Evolutionary conservation across 2,888 invertebrate species (phyloP), one percentile per base, ranked within the genome.

Genomic region (Toxonevra muliebris): DNA sequence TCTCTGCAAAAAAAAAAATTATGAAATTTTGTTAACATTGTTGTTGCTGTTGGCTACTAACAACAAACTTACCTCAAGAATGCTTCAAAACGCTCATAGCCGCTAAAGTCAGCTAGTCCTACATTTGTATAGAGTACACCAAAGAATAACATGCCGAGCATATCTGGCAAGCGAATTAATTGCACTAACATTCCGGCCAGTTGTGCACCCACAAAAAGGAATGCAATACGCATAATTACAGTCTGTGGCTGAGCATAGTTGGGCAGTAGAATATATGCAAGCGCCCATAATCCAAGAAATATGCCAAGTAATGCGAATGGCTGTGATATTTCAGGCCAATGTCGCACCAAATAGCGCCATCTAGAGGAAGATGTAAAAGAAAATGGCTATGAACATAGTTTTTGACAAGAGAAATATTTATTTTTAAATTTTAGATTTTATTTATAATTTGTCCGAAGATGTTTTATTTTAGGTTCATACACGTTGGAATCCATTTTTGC

Each of bases 141-240:
- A 62, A 88, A 87, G 57, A 90, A 81, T 1, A 90, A 80, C 90
- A 90, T 90, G 13, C 90, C 90, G 67, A 90, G 84, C 79, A 90
- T 87, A 8, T 90, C 89, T 0, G 90, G 86, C 71, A 86, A 65
- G 45, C 77, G 76, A 2, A 82, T 61, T 9, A 82, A 79, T 55
- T 80, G 78, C 45, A 82, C 82, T 69, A 85, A 65, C n/a, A 82
- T 76, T 0, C 86, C 86, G 11, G 77, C 70, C 30, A 81, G 69
- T 68, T 86, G 82, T 9, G 85, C 85, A 1, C 85, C 84, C 64
- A 84, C 79, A 73, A 86, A 84, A 2, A 86, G 74, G 62, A 83
- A 79, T 59, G 78, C 77, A 65, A 86, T 80, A 17, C 85, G 80
- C 84, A 85, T 85, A 42, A 85, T 80, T 53, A 70, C 77, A 11